These are phyloP conservation scores for Drosophila longiperda DNA, from an alignment of 2,888 invertebrate species.

Conservation along the genomic window DNA sequence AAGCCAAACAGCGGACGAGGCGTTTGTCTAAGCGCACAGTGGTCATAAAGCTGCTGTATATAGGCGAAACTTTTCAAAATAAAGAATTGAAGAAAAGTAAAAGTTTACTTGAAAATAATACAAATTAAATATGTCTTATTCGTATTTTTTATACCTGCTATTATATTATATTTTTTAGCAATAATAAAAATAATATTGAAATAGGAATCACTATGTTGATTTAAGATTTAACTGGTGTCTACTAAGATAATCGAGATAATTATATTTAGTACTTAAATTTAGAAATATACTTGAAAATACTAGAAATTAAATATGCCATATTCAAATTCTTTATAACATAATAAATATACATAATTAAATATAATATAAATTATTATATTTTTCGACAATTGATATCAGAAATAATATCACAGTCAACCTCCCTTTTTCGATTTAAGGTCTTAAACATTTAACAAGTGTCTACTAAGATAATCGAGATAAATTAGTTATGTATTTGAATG, in stretches of 20 bases:
- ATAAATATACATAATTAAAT: no score
- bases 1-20: conserved; percentile 43
- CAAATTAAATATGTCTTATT: background rate
- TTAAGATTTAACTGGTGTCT: no score
- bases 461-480: background rate
- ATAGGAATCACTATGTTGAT: no score
- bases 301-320: background rate
- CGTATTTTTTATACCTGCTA: background rate
- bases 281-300: background rate
- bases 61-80: background rate
- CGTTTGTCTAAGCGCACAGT: conserved; percentile 38
- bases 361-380: no score
- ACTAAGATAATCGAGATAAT: no score
- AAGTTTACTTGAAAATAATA: background rate
- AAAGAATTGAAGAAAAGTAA: background rate
- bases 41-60: background rate
- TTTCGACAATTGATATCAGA: background rate
- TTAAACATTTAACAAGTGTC: background rate
- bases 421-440: background rate
- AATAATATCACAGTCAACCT: no score
- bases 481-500: background rate
- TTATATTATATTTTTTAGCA: background rate
- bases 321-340: background rate
- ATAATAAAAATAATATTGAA: no score
- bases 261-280: background rate